phyloP scores from a whole-genome alignment of 1,140 invertebrate species.

The Eulimnadia texana region DNA sequence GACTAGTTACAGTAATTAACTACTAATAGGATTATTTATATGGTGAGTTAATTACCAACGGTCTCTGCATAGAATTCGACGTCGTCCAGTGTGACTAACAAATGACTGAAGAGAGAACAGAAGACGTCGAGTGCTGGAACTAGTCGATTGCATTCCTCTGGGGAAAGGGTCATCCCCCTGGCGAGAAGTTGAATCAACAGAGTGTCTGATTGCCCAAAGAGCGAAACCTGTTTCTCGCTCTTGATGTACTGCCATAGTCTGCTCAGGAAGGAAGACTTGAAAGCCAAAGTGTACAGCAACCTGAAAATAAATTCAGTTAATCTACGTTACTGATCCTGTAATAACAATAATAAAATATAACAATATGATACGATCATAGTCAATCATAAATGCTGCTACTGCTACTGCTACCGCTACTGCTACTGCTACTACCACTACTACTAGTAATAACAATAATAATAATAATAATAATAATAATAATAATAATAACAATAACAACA shows the following conservation, averaged over 20 bases:
- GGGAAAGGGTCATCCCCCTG: constrained; percentile 44
- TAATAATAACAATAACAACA: constrained; percentile 20
- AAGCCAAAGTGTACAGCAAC: constrained; percentile 68
- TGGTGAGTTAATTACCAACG: no score
- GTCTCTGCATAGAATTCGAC: constrained; percentile 52
- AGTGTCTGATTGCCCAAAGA: constrained; percentile 35
- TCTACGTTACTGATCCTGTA: constrained; percentile 1
- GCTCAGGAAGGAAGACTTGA: constrained; percentile 65
- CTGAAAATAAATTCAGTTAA: constrained; percentile 33
- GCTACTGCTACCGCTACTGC: no score
- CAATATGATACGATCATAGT: no score
- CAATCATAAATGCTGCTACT: no score
- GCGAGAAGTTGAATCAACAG: constrained; percentile 55
- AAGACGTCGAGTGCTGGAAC: constrained; percentile 68
- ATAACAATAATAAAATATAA: no score
- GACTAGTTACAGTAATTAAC: no score
- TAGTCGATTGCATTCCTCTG: constrained; percentile 51
- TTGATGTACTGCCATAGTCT: constrained; percentile 53
- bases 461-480: no score
- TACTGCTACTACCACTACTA: no score
- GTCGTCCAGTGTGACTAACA: constrained; percentile 74
- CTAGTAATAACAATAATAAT: no score
- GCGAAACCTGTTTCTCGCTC: constrained; percentile 19
- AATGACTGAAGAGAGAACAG: constrained; percentile 64
- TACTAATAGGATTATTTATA: no score